Conservation (phyloP, 2,113 vertebrate species). For the Mormoops blainvillei region DNA sequence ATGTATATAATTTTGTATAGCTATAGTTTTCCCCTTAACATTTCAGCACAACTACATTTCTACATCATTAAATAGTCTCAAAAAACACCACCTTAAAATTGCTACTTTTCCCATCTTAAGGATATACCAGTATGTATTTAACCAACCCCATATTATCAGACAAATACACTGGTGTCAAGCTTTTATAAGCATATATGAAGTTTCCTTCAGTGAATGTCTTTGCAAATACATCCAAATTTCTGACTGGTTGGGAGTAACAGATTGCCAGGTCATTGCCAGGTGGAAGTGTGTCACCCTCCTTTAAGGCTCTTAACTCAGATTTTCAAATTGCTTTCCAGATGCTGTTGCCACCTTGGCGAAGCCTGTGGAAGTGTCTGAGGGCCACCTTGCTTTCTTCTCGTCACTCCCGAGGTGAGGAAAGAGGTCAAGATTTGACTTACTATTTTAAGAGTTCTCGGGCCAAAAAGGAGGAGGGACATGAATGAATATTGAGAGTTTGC, state of each 20-base stretch:
- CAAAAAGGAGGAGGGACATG: neutral
- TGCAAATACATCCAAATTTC: neutral
- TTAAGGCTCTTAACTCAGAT: neutral
- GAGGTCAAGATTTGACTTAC: neutral
- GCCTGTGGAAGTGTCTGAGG: neutral
- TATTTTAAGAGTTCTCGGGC: neutral
- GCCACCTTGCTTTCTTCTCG: neutral
- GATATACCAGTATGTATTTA: neutral
- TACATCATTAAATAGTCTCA: neutral
- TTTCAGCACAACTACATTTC: neutral
- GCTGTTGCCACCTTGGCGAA: neutral
- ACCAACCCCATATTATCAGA: neutral
- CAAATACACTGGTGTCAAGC: neutral
- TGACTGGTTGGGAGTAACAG: neutral
- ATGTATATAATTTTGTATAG: neutral
- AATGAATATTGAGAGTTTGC: neutral
- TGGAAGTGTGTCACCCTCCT: neutral
- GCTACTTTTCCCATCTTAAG: neutral
- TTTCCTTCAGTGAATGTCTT: neutral
- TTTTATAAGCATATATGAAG: neutral
- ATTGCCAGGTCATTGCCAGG: neutral
- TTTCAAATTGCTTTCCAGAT: neutral
- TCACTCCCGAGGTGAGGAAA: neutral
- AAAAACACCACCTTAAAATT: neutral
- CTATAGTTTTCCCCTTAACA: neutral